Percentiles rank a stretch among this genome's conserved stretches.
phyloP scores from a whole-genome alignment of 1,140 invertebrate species.

The Chironomus tepperi region DNA sequence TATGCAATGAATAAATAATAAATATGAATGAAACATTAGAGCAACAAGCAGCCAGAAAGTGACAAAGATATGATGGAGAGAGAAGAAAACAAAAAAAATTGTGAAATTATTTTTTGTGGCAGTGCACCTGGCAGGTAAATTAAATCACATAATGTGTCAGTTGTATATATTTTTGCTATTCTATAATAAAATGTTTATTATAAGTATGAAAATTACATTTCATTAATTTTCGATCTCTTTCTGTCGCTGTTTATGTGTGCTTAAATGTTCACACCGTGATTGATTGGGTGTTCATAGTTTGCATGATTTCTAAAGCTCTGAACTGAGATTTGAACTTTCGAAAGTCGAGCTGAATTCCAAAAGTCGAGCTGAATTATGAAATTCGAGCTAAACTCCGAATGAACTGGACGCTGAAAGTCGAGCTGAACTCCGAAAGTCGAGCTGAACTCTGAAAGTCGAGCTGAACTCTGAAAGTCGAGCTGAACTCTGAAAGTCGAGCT shows the following conservation, averaged over 20 bases:
- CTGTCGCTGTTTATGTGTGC: background rate
- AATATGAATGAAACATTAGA: background rate
- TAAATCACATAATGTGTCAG: constrained; percentile 23
- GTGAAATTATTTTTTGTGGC: background rate
- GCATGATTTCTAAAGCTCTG: too few species aligned
- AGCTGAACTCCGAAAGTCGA: too few species aligned
- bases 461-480: too few species aligned
- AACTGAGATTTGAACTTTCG: too few species aligned
- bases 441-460: too few species aligned
- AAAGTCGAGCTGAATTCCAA: too few species aligned
- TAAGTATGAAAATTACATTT: background rate
- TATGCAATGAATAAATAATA: background rate
- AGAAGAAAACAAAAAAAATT: background rate
- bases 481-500: too few species aligned
- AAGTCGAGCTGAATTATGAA: too few species aligned
- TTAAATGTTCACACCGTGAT: too few species aligned
- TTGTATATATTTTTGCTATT: background rate
- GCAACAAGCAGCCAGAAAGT: background rate
- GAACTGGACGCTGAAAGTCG: too few species aligned
- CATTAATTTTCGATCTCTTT: constrained; percentile 16
- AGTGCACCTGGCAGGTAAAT: constrained; percentile 18
- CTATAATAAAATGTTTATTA: background rate
- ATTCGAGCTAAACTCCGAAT: too few species aligned
- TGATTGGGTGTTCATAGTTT: too few species aligned
- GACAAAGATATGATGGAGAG: background rate